Conservation (phyloP, 2,113 vertebrate genomes). For the Melanostigma gelatinosum region DNA sequence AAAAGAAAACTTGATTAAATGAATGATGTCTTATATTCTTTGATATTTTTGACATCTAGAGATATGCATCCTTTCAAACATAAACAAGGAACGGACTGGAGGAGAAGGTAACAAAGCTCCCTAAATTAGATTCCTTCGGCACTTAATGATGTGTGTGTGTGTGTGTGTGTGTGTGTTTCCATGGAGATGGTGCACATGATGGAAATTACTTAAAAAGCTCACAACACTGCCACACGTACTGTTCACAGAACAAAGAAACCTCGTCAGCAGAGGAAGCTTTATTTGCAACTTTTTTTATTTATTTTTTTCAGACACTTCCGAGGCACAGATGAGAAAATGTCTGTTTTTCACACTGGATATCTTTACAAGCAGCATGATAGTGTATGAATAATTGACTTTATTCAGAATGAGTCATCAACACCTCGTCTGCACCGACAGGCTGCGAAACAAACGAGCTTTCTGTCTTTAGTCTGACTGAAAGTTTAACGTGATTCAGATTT, state of each 20-base stretch:
- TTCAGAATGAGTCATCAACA: conserved; percentile 41
- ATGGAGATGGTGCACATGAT: conserved; percentile 22
- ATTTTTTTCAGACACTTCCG: neutral
- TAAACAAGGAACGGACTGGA: no score
- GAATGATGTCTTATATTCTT: no score
- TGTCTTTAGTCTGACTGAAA: conserved; percentile 28
- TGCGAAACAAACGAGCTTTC: neutral
- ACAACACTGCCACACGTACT: conserved; percentile 5
- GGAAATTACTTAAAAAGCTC: conserved; percentile 27
- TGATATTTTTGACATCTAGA: no score
- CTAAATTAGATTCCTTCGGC: no score
- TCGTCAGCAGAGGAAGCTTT: neutral
- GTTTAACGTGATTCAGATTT: conserved; percentile 44
- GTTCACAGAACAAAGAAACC: conserved; percentile 30
- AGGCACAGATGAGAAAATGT: conserved; percentile 6
- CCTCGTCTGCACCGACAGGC: conserved; percentile 3
- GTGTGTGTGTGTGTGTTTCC: conserved; percentile 13
- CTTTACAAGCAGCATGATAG: conserved; percentile 19
- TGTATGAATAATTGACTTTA: conserved; percentile 50
- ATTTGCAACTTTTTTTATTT: neutral
- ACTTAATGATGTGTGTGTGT: neutral
- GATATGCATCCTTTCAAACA: no score
- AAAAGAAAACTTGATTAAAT: no score
- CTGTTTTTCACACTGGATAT: neutral
- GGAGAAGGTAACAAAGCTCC: no score